Base-by-base conservation (phyloP, 2,113 vertebrate species). In the Lichenostomus cassidix region DNA sequence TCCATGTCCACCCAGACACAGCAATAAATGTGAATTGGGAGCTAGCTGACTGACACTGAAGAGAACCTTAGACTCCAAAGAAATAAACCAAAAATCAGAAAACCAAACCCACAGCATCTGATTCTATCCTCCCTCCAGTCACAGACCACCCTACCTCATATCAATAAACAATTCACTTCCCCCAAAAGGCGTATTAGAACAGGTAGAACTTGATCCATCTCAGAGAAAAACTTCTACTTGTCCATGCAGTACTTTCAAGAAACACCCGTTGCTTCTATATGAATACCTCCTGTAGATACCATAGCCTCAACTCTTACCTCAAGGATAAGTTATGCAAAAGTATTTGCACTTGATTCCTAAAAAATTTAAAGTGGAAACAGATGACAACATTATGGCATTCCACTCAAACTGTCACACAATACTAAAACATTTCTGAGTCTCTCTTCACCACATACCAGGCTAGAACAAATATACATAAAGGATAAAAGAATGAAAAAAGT, bases 341-440 rank as follows among this genome's bases (percentile, higher is more conserved):
- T 59, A 88, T 75, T 92, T 95, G 88, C 60, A 82, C 75, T 89
- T 58, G 83, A 59, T 88, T 77, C 67, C 53, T 96, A 92, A 96
- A 91, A 88, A 93, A 95, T 67, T 8, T 27, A 15, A 94, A 94
- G 92, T 92, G 94, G 90, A 96, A 95, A 81, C 19, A 49, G 76
- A 85, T 35, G 74, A 90, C 35, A 63, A 18, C 50, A 62, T 58
- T 29, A 63, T 52, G 53, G 60, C 91, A 94, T 80, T 95, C 91
- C 93, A 90, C 84, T 91, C 81, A 28, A 92, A 39, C 37, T 75
- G 65, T 79, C 67, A 91, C 74, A 81, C 63, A 67, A 69, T 55
- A 87, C 52, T 39, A 23, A 69, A 87, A 87, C 47, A 31, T 82
- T 92, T 92, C 27, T 76, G 83, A 94, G 81, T 33, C 5, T 21